A percentile compares a stretch with the other conserved stretches of the same genome.
These are phyloP conservation scores for Neodiprion lecontei DNA, from an alignment of 1,140 invertebrate species.

Conservation along the genomic window DNA sequence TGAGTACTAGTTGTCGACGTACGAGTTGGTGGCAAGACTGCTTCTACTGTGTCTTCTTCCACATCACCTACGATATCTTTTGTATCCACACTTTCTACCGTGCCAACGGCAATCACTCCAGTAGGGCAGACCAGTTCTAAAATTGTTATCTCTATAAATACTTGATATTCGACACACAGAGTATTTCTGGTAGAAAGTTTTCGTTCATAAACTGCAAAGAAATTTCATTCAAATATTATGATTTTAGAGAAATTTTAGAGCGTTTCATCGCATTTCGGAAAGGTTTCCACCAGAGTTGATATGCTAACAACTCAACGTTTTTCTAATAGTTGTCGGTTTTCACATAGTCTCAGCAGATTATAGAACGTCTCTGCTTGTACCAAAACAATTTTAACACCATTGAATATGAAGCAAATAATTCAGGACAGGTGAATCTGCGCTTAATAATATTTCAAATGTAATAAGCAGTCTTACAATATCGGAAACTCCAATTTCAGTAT, in stretches of 20 bases:
- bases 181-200: neutral
- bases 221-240: conserved; percentile 12
- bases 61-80: conserved; percentile 56
- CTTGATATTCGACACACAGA: conserved; percentile 17
- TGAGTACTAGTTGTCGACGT: conserved; percentile 42
- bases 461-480: too few species aligned
- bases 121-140: conserved; percentile 57
- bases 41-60: conserved; percentile 39
- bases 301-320: too few species aligned
- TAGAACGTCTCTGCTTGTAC: too few species aligned
- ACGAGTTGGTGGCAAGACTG: conserved; percentile 31
- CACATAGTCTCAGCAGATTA: too few species aligned
- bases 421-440: too few species aligned
- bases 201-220: too few species aligned
- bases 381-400: too few species aligned
- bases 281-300: too few species aligned
- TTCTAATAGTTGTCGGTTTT: too few species aligned
- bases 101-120: conserved; percentile 64
- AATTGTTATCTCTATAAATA: conserved; percentile 17
- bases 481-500: too few species aligned
- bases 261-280: neutral
- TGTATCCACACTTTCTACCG: conserved; percentile 62
- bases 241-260: neutral
- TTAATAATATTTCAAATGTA: too few species aligned
- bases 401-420: too few species aligned